Evolutionary conservation across 2,888 invertebrate species (phyloP), one percentile per base, ranked within the genome.

Genomic region (Drosophila anomalata): DNA sequence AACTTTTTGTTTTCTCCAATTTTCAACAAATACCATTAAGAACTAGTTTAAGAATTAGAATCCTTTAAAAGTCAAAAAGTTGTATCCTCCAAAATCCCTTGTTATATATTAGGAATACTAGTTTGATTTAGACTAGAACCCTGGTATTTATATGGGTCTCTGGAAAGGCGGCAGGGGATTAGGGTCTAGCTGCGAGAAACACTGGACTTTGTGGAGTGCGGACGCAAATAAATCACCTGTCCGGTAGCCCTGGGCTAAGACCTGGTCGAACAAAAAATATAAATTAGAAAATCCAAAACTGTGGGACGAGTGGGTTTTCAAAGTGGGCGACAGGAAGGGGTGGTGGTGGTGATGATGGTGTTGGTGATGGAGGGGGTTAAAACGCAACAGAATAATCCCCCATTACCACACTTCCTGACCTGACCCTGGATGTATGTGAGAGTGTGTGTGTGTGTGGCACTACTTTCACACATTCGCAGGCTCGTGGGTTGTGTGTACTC

Each of bases 381-480:
- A 63, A 65, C 60, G 77, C 71, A 77, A 75, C 70, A 63, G 67
- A 75, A 87, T 69, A 54, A 56, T 75, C 69, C 75, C 50, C 42
- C 56, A 55, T 73, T 84, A 69, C 65, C 78, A 85, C 73, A 79
- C 77, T 77, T 82, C 88, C 83, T 88, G 82, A 82, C 88, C 82
- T 86, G 88, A 67, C 66, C 69, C 57, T 63, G 58, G 44, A 55
- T 36, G 33, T 46, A 2, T 14, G 46, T 20, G 39, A 58, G 39
- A 22, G 31, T 33, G 26, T 52, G 44, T 71, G 47, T 56, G 58
- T 55, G 75, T 57, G 69, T 83, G 88, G 55, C 86, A 81, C 86
- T 87, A 87, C 80, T 80, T 81, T 87, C 78, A 85, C 87, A 76
- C 71, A 73, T 50, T 63, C 55, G 65, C 73, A 47, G 26, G 42